Conservation (phyloP, 2,113 vertebrate genomes). For the Oenanthe oenanthe region DNA sequence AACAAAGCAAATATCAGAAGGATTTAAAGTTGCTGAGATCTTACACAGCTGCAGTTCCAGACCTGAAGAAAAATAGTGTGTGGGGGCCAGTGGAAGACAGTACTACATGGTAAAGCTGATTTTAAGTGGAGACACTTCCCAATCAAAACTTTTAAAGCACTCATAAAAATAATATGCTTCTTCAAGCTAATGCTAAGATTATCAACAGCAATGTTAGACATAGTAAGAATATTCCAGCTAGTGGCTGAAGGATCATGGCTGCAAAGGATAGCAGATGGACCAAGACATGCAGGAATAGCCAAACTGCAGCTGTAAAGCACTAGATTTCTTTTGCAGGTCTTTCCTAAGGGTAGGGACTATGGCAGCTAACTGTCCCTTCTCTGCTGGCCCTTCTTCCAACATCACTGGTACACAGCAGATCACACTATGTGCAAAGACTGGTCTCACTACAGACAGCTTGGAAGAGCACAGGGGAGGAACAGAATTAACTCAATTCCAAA, state of each 20-base stretch:
- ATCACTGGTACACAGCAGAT: neutral
- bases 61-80: neutral
- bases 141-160: neutral
- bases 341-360: neutral
- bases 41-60: neutral
- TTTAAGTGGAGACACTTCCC: neutral
- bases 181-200: neutral
- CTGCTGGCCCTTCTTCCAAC: neutral
- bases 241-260: neutral
- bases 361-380: neutral
- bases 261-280: neutral
- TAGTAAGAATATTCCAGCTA: neutral
- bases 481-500: neutral
- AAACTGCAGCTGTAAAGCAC: neutral
- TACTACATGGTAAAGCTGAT: neutral
- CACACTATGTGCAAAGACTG: rapidly evolving
- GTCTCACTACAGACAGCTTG: neutral
- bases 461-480: neutral
- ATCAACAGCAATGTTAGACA: neutral
- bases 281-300: neutral
- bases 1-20: neutral
- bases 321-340: neutral
- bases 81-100: neutral
- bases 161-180: neutral
- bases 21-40: neutral